A percentile compares a stretch with the other conserved stretches of the same genome.
These are phyloP conservation scores for Galbula dea DNA, from an alignment of 2,113 vertebrate genomes.

Conservation along the genomic window DNA sequence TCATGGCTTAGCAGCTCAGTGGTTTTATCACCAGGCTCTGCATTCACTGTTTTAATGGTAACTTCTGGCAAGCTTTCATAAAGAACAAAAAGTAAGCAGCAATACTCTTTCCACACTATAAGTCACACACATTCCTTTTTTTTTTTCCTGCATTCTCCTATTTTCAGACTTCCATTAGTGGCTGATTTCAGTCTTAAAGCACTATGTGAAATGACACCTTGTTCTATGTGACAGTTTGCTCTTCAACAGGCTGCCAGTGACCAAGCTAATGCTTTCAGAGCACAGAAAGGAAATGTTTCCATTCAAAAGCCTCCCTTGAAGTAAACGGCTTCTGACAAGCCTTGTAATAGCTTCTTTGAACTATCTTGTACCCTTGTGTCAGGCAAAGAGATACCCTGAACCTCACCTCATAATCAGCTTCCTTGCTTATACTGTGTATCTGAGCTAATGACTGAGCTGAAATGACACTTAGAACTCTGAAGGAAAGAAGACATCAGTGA, in stretches of 20 bases:
- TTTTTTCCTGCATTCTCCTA: not conserved
- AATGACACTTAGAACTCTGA: conserved; percentile 10
- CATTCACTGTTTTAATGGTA: not conserved
- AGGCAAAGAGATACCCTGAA: conserved; percentile 3
- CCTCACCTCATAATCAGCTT: conserved; percentile 6
- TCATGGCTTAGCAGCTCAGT: not conserved
- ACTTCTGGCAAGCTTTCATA: not conserved
- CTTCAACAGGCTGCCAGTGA: conserved; percentile 34
- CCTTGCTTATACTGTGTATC: not conserved
- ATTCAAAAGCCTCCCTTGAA: conserved; percentile 40
- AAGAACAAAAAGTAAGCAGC: not conserved
- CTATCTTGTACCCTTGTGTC: not conserved
- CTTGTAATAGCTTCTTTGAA: conserved; percentile 27
- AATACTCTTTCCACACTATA: not conserved
- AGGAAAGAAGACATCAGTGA: conserved; percentile 3
- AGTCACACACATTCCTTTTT: not conserved
- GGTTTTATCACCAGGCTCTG: not conserved
- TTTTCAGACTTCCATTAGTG: not conserved
- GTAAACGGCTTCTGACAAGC: conserved; percentile 32
- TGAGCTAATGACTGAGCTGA: conserved; percentile 25
- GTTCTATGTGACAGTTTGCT: not conserved
- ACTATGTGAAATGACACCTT: not conserved
- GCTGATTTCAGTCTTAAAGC: not conserved
- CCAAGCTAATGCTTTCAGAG: not conserved
- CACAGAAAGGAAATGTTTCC: conserved; percentile 17